Evolutionary conservation across 2,888 invertebrate species (phyloP).

Genomic region (Pollenia griseotomentosa): DNA sequence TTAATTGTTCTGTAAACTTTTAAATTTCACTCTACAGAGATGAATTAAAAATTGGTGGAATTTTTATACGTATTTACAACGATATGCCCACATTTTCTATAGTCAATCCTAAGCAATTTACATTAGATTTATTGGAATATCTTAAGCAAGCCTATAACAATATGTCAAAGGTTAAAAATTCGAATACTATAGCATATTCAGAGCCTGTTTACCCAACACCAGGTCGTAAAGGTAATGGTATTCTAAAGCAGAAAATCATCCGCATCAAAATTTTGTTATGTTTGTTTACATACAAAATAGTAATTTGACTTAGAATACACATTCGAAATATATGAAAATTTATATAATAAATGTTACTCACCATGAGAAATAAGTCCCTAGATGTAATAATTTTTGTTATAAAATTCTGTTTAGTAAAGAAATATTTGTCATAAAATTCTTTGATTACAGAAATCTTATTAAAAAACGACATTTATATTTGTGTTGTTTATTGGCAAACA

Average conservation of each 20-base stretch:
- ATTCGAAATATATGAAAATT: no score
- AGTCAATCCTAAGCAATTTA: slow-evolving; percentile 95
- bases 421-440: no score
- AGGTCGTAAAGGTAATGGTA: slow-evolving; percentile 78
- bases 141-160: slow-evolving; percentile 88
- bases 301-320: no score
- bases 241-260: slow-evolving; percentile 83
- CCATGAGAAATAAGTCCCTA: no score
- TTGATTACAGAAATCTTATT: no score
- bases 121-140: slow-evolving; percentile 94
- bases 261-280: no score
- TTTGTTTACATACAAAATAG: no score
- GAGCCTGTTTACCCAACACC: slow-evolving; percentile 67
- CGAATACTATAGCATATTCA: slow-evolving; percentile 53
- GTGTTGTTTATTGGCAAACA: no score
- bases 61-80: slow-evolving; percentile 98
- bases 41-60: slow-evolving; percentile 91
- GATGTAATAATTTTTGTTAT: no score
- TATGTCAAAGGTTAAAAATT: slow-evolving; percentile 74
- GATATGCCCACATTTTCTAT: slow-evolving; percentile 96
- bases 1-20: background rate
- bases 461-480: no score
- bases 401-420: no score
- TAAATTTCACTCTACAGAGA: slow-evolving; percentile 77
- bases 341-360: no score